Conservation (phyloP, 2,113 vertebrate species). For the Lipophrys pholis region DNA sequence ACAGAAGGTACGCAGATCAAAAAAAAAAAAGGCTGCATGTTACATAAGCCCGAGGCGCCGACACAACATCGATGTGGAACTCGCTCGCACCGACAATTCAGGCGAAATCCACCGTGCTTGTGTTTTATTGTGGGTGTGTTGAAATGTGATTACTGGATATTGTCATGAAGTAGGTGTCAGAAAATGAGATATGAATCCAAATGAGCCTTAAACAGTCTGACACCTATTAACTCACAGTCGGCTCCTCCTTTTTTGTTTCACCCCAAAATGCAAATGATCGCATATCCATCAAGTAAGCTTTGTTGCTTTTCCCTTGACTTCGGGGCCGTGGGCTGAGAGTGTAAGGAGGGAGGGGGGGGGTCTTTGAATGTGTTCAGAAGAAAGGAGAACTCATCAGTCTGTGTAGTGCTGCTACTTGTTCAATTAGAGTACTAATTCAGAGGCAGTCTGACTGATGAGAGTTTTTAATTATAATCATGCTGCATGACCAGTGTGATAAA, state of each 20-base stretch:
- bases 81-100: neutral
- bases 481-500: constrained; percentile 45
- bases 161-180: constrained; percentile 16
- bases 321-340: neutral
- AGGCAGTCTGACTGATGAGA: constrained; percentile 54
- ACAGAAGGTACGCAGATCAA: constrained; percentile 11
- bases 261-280: neutral
- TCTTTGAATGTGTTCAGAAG: neutral
- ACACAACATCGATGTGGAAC: constrained; percentile 1
- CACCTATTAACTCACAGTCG: neutral
- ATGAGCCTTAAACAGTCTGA: constrained; percentile 10
- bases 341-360: too few relatives aligned
- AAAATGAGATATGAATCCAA: constrained; percentile 22
- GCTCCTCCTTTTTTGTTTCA: neutral
- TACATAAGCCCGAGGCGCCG: neutral
- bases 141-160: constrained; percentile 7
- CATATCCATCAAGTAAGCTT: neutral
- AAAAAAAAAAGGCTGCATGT: neutral
- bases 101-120: neutral
- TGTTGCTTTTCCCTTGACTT: constrained; percentile 3
- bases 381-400: constrained; percentile 43
- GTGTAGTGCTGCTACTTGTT: constrained; percentile 51
- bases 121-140: constrained; percentile 2
- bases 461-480: constrained; percentile 65
- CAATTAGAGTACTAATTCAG: constrained; percentile 62